These are phyloP conservation scores for Stenodera caucasica DNA, from an alignment of 2,888 invertebrate genomes.

Conservation along the genomic window DNA sequence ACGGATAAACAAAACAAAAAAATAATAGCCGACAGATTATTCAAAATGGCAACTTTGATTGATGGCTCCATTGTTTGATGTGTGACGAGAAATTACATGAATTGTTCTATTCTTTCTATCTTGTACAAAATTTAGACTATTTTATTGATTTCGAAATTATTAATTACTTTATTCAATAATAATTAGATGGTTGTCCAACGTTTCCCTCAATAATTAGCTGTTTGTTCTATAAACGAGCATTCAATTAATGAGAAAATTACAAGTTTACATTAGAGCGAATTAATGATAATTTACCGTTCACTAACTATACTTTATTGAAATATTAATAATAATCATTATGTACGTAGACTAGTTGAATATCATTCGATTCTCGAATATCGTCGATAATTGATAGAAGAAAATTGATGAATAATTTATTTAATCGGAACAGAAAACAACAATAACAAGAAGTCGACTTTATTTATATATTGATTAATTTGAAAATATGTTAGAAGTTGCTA, in stretches of 20 bases:
- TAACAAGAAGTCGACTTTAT: background rate
- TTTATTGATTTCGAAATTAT: too few species aligned
- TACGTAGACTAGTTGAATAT: conserved; percentile 10
- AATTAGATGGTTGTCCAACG: conserved; percentile 24
- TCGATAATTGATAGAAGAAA: background rate
- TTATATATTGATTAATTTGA: background rate
- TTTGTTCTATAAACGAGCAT: conserved; percentile 44
- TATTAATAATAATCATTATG: conserved; percentile 40
- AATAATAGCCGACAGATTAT: background rate
- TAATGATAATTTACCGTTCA: conserved; percentile 33
- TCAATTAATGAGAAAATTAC: conserved; percentile 46
- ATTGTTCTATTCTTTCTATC: background rate
- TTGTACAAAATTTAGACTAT: too few species aligned
- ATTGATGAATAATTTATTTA: too few species aligned
- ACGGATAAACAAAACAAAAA: background rate
- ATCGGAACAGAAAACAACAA: background rate
- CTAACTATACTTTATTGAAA: conserved; percentile 33
- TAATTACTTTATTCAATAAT: conserved; percentile 32
- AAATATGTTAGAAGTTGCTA: background rate
- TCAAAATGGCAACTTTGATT: conserved; percentile 8
- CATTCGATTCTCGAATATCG: background rate
- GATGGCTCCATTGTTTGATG: conserved; percentile 1
- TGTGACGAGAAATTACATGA: conserved; percentile 4
- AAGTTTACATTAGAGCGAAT: conserved; percentile 40
- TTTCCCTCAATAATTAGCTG: conserved; percentile 39